These are phyloP conservation scores for Eumeta japonica DNA, from an alignment of 1,140 invertebrate species.

Conservation along the genomic window DNA sequence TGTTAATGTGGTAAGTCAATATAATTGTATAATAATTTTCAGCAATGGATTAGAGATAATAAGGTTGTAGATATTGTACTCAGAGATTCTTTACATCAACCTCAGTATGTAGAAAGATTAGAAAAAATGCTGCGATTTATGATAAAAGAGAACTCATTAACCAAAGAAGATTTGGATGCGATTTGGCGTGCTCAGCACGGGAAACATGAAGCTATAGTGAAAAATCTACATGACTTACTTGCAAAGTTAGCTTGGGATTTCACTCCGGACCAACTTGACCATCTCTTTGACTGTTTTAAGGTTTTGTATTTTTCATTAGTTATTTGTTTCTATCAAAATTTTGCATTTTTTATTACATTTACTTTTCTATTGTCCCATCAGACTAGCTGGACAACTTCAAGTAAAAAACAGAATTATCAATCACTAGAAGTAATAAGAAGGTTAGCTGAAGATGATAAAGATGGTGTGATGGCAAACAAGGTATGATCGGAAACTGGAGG, in stretches of 20 bases:
- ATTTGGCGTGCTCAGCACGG: slow-evolving; percentile 95
- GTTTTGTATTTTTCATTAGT: slow-evolving; percentile 43
- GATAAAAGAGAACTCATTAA: slow-evolving; percentile 91
- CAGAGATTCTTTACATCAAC: slow-evolving; percentile 93
- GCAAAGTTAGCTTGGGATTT: slow-evolving; percentile 98
- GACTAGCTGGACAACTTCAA: slow-evolving; percentile 93
- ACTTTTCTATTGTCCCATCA: slow-evolving; percentile 36
- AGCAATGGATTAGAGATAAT: slow-evolving; percentile 97
- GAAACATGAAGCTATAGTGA: slow-evolving; percentile 94
- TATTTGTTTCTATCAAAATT: not conserved
- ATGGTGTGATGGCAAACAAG: slow-evolving; percentile 98
- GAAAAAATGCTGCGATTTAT: slow-evolving; percentile 97
- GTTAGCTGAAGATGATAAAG: slow-evolving; percentile 96
- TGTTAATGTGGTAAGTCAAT: not conserved
- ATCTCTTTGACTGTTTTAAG: slow-evolving; percentile 97
- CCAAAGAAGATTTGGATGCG: slow-evolving; percentile 87
- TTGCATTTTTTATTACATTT: slow-evolving; percentile 1
- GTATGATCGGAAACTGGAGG: slow-evolving; percentile 50
- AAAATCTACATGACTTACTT: slow-evolving; percentile 94
- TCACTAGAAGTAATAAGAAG: slow-evolving; percentile 91
- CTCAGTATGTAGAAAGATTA: slow-evolving; percentile 96
- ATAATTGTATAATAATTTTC: slow-evolving; percentile 13
- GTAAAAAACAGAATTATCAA: slow-evolving; percentile 94
- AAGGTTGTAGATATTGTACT: slow-evolving; percentile 94
- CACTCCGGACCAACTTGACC: slow-evolving; percentile 93